Conservation (phyloP, 2,888 invertebrate species). For the Noctua pronuba region DNA sequence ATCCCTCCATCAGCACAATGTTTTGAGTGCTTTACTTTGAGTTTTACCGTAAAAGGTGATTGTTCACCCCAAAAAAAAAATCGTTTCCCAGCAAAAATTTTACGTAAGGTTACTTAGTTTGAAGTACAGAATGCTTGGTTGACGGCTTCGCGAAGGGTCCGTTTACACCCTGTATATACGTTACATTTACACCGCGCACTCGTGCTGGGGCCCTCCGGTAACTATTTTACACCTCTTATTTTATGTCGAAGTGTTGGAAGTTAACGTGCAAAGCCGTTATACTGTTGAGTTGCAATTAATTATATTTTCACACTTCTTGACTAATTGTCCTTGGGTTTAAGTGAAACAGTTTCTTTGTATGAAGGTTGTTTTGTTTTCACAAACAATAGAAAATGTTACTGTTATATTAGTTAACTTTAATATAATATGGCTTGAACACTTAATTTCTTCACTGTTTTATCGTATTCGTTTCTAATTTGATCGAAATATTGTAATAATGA, state of each 20-base stretch:
- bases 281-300: conserved; percentile 32
- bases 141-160: too few relatives aligned
- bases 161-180: too few relatives aligned
- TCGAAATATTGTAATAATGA: conserved; percentile 12
- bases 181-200: too few relatives aligned
- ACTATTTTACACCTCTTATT: neutral
- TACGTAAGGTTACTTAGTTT: too few relatives aligned
- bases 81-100: too few relatives aligned
- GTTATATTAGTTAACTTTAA: conserved; percentile 20
- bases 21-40: too few relatives aligned
- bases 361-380: conserved; percentile 60
- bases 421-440: conserved; percentile 3
- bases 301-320: conserved; percentile 52
- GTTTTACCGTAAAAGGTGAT: too few relatives aligned
- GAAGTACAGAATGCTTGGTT: too few relatives aligned
- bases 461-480: conserved; percentile 20
- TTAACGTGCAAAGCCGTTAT: conserved; percentile 20
- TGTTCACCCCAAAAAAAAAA: too few relatives aligned
- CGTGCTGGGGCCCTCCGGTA: too few relatives aligned
- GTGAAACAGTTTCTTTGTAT: conserved; percentile 55
- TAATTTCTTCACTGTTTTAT: conserved; percentile 23
- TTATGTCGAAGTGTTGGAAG: neutral
- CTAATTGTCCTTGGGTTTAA: conserved; percentile 59
- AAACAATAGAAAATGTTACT: conserved; percentile 49
- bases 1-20: too few relatives aligned